Percentiles rank a stretch among this genome's conserved stretches.
These are phyloP conservation scores for Drosophila kambysellisi DNA, from an alignment of 2,888 invertebrate genomes.

Conservation along the genomic window DNA sequence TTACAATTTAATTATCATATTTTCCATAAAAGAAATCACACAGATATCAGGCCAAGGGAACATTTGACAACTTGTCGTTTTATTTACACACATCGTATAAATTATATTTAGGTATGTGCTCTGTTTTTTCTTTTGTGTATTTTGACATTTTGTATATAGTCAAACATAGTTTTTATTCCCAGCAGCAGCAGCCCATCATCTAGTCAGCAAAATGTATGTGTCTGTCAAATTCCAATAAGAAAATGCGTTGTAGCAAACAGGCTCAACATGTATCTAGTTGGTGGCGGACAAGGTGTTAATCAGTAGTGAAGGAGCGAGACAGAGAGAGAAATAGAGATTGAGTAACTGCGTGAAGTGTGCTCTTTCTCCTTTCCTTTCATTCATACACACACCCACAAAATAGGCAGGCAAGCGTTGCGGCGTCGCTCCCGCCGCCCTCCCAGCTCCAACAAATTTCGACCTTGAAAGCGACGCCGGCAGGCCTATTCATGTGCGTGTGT, in stretches of 20 bases:
- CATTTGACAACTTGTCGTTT: slow-evolving; percentile 1
- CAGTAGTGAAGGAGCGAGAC: not conserved
- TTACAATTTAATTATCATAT: not conserved
- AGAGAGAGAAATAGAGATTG: not conserved
- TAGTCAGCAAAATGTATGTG: not conserved
- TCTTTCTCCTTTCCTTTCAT: slow-evolving; percentile 4
- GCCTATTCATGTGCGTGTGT: slow-evolving; percentile 29
- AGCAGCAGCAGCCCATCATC: not conserved
- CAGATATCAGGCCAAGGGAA: slow-evolving; percentile 25
- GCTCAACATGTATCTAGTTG: slow-evolving; percentile 30
- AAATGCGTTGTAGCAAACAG: slow-evolving; percentile 55
- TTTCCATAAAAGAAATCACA: not conserved
- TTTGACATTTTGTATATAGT: slow-evolving; percentile 22
- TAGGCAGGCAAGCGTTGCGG: slow-evolving; percentile 23
- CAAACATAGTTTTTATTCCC: not conserved
- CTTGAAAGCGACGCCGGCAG: slow-evolving; percentile 51
- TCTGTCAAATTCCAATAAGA: slow-evolving; percentile 28
- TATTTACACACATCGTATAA: slow-evolving; percentile 15
- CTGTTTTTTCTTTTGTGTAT: slow-evolving; percentile 5
- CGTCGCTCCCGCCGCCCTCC: not conserved
- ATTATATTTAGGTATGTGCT: not conserved
- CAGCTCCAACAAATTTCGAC: slow-evolving; percentile 33
- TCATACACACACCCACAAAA: slow-evolving; percentile 26
- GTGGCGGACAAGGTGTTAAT: slow-evolving; percentile 8
- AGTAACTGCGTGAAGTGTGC: slow-evolving; percentile 7